Base-by-base conservation (phyloP, 2,113 vertebrate species). In the Elgaria multicarinata region DNA sequence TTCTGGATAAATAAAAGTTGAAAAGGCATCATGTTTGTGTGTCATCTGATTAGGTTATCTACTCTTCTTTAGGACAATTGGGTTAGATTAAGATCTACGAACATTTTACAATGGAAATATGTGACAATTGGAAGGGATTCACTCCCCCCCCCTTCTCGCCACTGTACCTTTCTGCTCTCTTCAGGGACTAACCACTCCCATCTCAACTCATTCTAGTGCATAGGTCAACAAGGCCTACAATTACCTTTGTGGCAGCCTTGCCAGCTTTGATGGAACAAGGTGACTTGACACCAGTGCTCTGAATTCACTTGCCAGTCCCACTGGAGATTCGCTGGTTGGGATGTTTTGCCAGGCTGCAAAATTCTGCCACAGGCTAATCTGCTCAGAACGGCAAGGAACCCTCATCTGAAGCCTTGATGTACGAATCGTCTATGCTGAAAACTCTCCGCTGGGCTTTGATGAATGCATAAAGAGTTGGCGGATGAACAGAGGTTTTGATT, bases 401-500 rank as follows among this genome's bases (percentile, higher is more conserved):
- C 13, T 6, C 46, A 90, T 80, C 93, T 90, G 92, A 92, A 92
- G 86, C 85, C 90, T 94, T 95, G 96, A 96, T 91, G 58, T 92
- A 86, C 90, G 95, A 95, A 94, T 95, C 91, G 91, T 89, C 93
- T 87, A 42, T 90, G 93, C 89, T 87, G 87, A 95, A 94, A 92
- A 92, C 66, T 93, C 94, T 95, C 95, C 58, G 84, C 90, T 93
- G 95, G 93, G 94, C 91, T 97, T 93, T 96, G 94, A 95, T 89
- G 94, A 96, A 94, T 95, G 93, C 92, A 88, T 90, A 93, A 95
- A 86, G 92, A 95, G 93, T 89, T 94, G 92, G 93, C 93, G 92
- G 95, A 95, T 46, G 87, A 96, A 92, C 44, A 8, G 77, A 88
- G 92, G 86, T 95, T 95, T 95, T 95, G 96, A 97, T 97, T 93